A percentile compares a stretch with the other conserved stretches of the same genome.
Conservation (phyloP, 2,113 vertebrate genomes). For the Microtus richardsoni region DNA sequence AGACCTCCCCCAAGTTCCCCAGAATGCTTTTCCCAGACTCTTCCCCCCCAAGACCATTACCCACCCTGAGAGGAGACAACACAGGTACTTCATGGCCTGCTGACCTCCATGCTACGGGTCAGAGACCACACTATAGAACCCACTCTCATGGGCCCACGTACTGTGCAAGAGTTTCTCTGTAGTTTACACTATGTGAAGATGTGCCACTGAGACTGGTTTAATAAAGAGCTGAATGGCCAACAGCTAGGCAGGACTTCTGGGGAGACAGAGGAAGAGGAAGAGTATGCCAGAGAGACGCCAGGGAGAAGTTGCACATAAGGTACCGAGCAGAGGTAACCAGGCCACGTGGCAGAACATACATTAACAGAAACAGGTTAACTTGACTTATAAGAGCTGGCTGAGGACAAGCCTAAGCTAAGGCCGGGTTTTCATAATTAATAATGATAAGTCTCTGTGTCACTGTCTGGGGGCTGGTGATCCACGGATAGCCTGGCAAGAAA, state of each 20-base stretch:
- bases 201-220: not conserved
- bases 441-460: not conserved
- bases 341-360: not conserved
- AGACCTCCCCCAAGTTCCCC: not conserved
- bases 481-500: not conserved
- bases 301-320: not conserved
- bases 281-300: not conserved
- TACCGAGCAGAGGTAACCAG: not conserved
- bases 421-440: not conserved
- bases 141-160: not conserved
- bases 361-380: not conserved
- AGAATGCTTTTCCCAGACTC: not conserved
- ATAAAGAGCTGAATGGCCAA: no score
- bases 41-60: not conserved
- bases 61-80: not conserved
- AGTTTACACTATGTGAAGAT: not conserved
- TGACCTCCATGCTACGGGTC: not conserved
- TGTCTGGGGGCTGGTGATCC: not conserved
- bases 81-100: not conserved
- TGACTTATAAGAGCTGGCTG: not conserved
- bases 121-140: not conserved
- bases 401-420: not conserved
- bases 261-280: not conserved
- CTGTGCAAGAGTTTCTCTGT: not conserved
- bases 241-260: not conserved